Base-by-base conservation (phyloP, 2,797 vertebrate genomes). In the Miichthys miiuy region DNA sequence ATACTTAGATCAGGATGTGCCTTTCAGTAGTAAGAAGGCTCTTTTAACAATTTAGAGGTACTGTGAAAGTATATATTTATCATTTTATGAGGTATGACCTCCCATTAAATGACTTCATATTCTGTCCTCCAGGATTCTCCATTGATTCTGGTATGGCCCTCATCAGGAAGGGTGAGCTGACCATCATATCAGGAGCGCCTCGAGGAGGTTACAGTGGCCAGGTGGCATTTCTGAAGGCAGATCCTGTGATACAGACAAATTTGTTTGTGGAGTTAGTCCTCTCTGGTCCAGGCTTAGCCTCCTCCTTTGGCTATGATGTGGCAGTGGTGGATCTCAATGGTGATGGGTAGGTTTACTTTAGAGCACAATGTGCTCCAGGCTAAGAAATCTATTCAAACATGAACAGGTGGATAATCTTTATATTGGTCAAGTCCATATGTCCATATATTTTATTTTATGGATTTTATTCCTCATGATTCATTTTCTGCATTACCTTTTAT, bases 281-380 rank as follows among this genome's bases (percentile, higher is more conserved):
- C 83, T 96, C 96, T 51, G 97, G 96, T 48, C 96, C 96, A 42
- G 97, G 96, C 0, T 91, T 99, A 89, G 97, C 97, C n/a, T 99
- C 97, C 21, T 99, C 97, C 0, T 99, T 99, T 34, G 98, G 97
- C 80, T 98, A 98, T 9, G 97, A 98, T 6, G 93, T 99, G 76
- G 91, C 97, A 4, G 96, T 98, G 77, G 96, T 96, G 76, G 97
- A 99, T 89, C 94, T 98, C 77, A 98, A 99, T 62, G 91, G 81
- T 62, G 97, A 99, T 3, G 95, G 96, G 97, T 99, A 92, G 78
- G 95, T 65, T 70, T 51, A 42, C 3, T 21, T 47, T 6, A 66
- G 13, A 56, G 11, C 18, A 51, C 12, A 6, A 42, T 44, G 42
- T 38, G 34, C 34, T 38, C 34, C 34, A 38, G 34, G 8, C 34